Evolutionary conservation across 2,113 vertebrate genomes (phyloP).

Genomic region (Lepus americanus): DNA sequence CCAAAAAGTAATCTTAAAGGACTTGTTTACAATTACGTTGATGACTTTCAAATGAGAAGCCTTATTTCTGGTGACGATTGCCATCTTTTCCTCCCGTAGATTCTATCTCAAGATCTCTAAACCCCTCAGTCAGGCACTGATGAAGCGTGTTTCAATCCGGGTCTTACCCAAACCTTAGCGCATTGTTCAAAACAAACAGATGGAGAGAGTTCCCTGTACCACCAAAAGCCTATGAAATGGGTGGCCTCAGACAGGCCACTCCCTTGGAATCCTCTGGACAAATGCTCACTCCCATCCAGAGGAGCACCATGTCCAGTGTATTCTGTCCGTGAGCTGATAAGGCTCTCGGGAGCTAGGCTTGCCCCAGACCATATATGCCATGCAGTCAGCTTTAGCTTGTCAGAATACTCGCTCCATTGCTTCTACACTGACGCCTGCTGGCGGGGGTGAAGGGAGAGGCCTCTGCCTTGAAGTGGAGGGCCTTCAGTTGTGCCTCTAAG

Average conservation of each 20-base stretch:
- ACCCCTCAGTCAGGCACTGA: background rate
- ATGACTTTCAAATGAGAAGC: background rate
- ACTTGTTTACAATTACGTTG: background rate
- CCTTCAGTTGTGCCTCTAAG: background rate
- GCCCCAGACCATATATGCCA: background rate
- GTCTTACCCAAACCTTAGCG: background rate
- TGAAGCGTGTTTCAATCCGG: background rate
- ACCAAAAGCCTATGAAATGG: background rate
- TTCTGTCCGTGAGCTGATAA: background rate
- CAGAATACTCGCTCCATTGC: background rate
- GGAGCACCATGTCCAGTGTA: background rate
- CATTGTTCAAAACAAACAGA: background rate
- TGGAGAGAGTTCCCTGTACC: background rate
- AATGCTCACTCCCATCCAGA: background rate
- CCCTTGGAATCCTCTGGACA: background rate
- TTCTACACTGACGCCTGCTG: background rate
- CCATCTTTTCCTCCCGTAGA: background rate
- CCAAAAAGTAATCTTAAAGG: background rate
- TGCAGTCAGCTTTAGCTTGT: background rate
- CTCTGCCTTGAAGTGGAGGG: background rate
- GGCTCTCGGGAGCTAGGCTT: background rate
- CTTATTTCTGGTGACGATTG: background rate
- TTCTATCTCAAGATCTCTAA: slow-evolving; percentile 36
- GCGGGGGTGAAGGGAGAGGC: background rate
- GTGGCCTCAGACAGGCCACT: background rate